Evolutionary conservation across 2,113 vertebrate genomes (phyloP), one percentile per base, ranked within the genome.

Genomic region (Sapayoa aenigma): DNA sequence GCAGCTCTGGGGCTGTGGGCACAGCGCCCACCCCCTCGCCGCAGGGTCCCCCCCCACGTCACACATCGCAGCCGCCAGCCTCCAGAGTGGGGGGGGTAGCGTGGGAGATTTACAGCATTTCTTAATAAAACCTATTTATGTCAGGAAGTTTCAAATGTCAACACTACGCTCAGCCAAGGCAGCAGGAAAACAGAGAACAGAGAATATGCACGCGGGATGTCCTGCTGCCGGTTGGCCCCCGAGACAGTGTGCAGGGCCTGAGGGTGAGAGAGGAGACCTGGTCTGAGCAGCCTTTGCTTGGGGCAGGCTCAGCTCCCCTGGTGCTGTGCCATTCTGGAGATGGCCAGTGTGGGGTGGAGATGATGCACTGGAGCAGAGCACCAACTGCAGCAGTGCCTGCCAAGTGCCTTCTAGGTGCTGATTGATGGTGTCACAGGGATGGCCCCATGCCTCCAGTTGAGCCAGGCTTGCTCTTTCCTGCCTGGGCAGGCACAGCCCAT

Each of bases 131-230:
- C 47, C 49, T 67, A 68, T 69, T 87, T 66, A 52, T 87, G 89
- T 81, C 7, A 16, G 93, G 89, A 96, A 96, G 90, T 96, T 85
- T 87, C 94, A 55, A 21, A 90, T 82, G 94, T 94, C 96, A 96
- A 33, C 82, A 14, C 30, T 0, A 11, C 4, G 2, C 80, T 67
- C 47, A 71, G 86, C 74, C 49, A 59, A 84, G 46, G 28, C 46
- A 7, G 60, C 3, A 18, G 62, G 68, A 89, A 68, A 72, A n/a
- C 35, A 79, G 73, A 22, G 19, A 39, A 11, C 13, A 15, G 53
- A 44, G 37, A 59, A 33, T 7, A 5, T 5, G 69, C 9, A 11
- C 2, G 1, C 1, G 24, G 80, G 80, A 4, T 3, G 2, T 21
- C 21, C 16, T 1, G 3, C 56, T 27, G 79, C 65, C 4, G 2